A percentile compares a stretch with the other conserved stretches of the same genome.
Conservation (phyloP, 2,113 vertebrate genomes). For the Cyprinodon tularosa region DNA sequence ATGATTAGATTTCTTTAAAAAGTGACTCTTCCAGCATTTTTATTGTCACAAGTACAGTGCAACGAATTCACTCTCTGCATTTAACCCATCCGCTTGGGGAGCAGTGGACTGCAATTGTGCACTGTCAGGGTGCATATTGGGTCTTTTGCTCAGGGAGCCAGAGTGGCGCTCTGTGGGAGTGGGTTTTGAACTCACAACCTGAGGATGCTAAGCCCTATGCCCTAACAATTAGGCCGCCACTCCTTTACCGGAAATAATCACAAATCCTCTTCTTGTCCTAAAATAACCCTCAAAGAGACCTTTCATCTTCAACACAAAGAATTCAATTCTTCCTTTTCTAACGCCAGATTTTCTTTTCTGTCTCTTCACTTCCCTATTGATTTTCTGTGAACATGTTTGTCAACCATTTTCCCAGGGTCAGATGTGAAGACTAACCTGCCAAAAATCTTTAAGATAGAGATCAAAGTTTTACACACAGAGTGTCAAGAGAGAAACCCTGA, state of each 20-base stretch:
- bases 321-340: not conserved
- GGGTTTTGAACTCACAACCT: too few species aligned
- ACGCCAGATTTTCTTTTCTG: not conserved
- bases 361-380: not conserved
- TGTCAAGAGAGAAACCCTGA: not conserved
- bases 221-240: too few species aligned
- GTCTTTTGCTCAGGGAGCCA: too few species aligned
- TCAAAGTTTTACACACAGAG: constrained; percentile 15
- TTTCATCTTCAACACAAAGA: not conserved
- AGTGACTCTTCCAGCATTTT: too few species aligned
- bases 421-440: not conserved
- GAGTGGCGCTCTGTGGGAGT: too few species aligned
- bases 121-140: too few species aligned
- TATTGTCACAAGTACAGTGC: too few species aligned
- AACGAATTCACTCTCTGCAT: too few species aligned
- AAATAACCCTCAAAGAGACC: not conserved
- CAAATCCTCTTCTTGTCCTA: not conserved
- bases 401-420: constrained; percentile 12
- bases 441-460: constrained; percentile 13
- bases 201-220: too few species aligned
- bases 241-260: not conserved
- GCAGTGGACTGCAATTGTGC: too few species aligned
- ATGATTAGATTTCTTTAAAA: not conserved
- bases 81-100: too few species aligned
- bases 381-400: constrained; percentile 20